Base-by-base conservation (phyloP, 1,140 invertebrate genomes). In the Branchinecta lynchi region DNA sequence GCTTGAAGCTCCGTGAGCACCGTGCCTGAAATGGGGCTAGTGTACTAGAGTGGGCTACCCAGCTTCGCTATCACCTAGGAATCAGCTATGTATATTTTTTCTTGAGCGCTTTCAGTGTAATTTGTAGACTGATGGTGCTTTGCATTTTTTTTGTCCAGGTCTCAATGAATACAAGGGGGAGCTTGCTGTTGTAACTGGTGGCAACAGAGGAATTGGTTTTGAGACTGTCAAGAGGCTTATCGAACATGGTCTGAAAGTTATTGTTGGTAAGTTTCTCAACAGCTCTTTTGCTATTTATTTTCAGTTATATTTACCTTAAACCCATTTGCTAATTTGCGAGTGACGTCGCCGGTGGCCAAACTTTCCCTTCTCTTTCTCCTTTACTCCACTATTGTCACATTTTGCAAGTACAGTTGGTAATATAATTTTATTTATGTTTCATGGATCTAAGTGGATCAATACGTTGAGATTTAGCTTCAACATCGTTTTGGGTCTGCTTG, bases 131-230 rank as follows among this genome's bases (percentile, higher is more conserved):
- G 51, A 15, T 60, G 12, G 12, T 15, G 17, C 17, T 15, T 3
- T 20, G 12, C 2, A 60, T 60, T 60, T 15, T 60, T 60, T 12
- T 2, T 60, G 46, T 60, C 12, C 51, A 60, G 51, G 51, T 15
- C 51, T 60, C 17, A 60, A 60, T 60, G 51, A 60, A 60, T 60
- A 60, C 51, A 60, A 12, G 12, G 86, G 84, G 60, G 84, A 85
- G 80, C 81, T 90, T 66, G 92, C 89, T 65, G 85, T 96, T 71
- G 85, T 96, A 65, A 95, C 92, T 8, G 93, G 92, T 70, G 92
- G 92, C 10, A 86, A 87, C 43, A 80, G 88, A 73, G 92, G 93
- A 17, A 93, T 96, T 75, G 93, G 92, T 15, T 80, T 82, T n/a
- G 83, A 87, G 78, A 84, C 93, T 15, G 86, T 90, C 10, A 86